These are phyloP conservation scores for Hucho hucho DNA, from an alignment of 2,113 vertebrate species.

Conservation along the genomic window DNA sequence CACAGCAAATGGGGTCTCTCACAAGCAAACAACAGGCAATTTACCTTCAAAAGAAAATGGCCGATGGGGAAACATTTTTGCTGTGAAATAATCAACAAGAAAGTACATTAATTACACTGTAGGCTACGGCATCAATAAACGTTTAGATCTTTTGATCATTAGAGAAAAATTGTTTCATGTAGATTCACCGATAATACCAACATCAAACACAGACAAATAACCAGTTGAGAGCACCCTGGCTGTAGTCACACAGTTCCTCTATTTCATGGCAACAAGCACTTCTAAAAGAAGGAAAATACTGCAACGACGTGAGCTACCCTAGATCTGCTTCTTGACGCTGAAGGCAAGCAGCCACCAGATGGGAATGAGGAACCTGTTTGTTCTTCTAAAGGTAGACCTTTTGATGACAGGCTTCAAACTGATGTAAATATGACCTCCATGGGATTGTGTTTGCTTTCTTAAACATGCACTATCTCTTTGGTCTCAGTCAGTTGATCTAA, in stretches of 20 bases:
- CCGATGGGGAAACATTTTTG: neutral
- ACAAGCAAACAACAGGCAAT: constrained; percentile 24
- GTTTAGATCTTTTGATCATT: neutral
- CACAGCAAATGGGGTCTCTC: constrained; percentile 23
- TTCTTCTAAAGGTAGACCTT: neutral
- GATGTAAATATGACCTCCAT: neutral
- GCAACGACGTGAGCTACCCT: neutral
- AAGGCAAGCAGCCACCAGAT: neutral
- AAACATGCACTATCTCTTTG: neutral
- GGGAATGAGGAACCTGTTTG: neutral
- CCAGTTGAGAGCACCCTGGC: neutral
- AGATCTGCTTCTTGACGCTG: constrained; percentile 1
- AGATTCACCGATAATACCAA: neutral
- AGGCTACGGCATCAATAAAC: neutral
- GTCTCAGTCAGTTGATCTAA: neutral
- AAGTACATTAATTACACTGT: constrained; percentile 8
- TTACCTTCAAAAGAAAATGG: constrained; percentile 21
- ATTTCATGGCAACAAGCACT: neutral
- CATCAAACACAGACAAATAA: neutral
- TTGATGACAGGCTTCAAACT: constrained; percentile 12
- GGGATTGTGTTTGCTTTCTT: neutral
- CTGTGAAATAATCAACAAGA: constrained; percentile 3
- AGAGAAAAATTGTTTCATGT: neutral
- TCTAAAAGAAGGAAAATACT: neutral
- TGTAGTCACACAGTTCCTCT: neutral